Evolutionary conservation across 2,888 invertebrate species (phyloP).

Genomic region (Drosophila borealis): DNA sequence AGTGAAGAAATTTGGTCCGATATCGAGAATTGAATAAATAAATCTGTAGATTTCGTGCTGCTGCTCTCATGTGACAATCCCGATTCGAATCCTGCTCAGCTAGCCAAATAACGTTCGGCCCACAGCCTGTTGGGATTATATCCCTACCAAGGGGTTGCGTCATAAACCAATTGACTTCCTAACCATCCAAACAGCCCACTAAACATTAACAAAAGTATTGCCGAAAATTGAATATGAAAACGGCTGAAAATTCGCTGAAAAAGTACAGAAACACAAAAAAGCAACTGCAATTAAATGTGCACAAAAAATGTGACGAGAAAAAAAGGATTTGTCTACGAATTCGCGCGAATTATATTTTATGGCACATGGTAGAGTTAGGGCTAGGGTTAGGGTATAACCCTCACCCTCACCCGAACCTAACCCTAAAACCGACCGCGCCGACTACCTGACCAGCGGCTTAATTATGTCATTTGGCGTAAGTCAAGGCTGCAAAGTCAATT

Average conservation of each 20-base stretch:
- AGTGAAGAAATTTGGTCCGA: background rate
- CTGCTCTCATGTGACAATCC: background rate
- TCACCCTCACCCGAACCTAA: slow-evolving; percentile 50
- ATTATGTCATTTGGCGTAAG: slow-evolving; percentile 79
- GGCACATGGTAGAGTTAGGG: slow-evolving; percentile 41
- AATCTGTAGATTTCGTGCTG: background rate
- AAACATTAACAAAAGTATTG: slow-evolving; percentile 55
- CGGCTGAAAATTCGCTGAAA: slow-evolving; percentile 54
- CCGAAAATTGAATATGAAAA: slow-evolving; percentile 42
- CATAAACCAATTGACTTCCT: slow-evolving; percentile 77
- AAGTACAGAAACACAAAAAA: slow-evolving; percentile 9
- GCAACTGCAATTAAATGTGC: slow-evolving; percentile 56
- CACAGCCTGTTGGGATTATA: background rate
- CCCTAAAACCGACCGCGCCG: slow-evolving; percentile 36
- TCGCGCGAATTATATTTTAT: slow-evolving; percentile 71
- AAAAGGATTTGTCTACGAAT: slow-evolving; percentile 71
- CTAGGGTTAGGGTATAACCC: slow-evolving; percentile 41
- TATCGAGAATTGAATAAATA: background rate
- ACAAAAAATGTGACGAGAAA: slow-evolving; percentile 43
- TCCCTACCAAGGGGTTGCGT: slow-evolving; percentile 35
- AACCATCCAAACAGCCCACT: slow-evolving; percentile 50
- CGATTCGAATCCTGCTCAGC: background rate
- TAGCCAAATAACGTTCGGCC: background rate
- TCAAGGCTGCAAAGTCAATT: slow-evolving; percentile 78
- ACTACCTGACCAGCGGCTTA: slow-evolving; percentile 64